Base-by-base conservation (phyloP, 2,888 invertebrate species). In the Onthophagus sagittarius region DNA sequence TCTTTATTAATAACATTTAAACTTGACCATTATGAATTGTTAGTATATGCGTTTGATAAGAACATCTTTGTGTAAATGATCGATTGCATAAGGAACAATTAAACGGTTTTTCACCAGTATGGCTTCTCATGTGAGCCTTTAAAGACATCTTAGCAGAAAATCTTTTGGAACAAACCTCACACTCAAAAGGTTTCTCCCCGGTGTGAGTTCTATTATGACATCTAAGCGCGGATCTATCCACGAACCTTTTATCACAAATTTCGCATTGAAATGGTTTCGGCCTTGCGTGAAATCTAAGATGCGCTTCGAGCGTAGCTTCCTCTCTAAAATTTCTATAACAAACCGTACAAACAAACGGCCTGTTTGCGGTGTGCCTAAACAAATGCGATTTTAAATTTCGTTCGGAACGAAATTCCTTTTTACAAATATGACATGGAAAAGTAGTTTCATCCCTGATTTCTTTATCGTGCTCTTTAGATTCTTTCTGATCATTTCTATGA, bases 181-280 rank as follows among this genome's bases (percentile, higher is more conserved):
- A 67, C 23, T 23, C n/a, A 23, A 15, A 67, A n/a, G 67, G 67
- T 6, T 31, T 15, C n/a, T 67, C 67, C 9, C 67, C 67, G 5
- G 67, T 67, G 9, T 67, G 67, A 4, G 67, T 67, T 23, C 67
- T 23, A 23, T 31, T 23, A 23, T 67, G 67, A 3, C 15, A 15
- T n/a, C 67, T 23, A 31, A 67, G 23, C 15, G 67, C 67, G 5
- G 31, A 23, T n/a, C 67, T 67, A 31, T 67, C 67, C 9, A 67
- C 31, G 31, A 67, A 67, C 67, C 23, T 9, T 32, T 23, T 67
- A 15, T 67, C 15, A 23, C 67, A 67, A 23, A 23, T 67, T n/a
- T 67, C 67, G 1, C 67, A 67, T 31, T 67, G 31, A 67, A 67
- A 67, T n/a, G 67, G 67, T 32, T 67, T 67, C 32, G 67, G 67